A percentile compares a stretch with the other conserved stretches of the same genome.
Conservation (phyloP, 2,888 invertebrate species). For the Cerceris rybyensis region DNA sequence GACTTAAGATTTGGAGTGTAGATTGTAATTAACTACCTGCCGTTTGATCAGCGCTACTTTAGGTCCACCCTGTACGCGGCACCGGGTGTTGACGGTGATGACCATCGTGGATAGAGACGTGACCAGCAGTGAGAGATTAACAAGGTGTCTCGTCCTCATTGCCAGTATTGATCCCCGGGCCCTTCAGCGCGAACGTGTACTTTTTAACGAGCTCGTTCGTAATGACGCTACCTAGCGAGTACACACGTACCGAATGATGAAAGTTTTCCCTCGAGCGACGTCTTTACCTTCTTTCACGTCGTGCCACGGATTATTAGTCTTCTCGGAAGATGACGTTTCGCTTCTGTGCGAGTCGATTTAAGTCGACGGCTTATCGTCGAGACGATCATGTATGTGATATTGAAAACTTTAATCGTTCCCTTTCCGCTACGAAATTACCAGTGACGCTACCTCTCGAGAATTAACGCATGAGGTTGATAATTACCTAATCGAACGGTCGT, state of each 20-base stretch:
- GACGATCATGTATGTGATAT: too few species aligned
- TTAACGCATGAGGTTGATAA: too few species aligned
- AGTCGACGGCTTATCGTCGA: too few species aligned
- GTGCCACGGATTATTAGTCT: constrained; percentile 25
- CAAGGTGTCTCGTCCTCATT: constrained; percentile 56
- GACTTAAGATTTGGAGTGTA: too few species aligned
- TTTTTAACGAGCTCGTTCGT: constrained; percentile 61
- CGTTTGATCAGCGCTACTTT: too few species aligned
- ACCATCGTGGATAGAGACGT: constrained; percentile 56
- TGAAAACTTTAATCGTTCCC: too few species aligned
- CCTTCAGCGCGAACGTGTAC: constrained; percentile 46
- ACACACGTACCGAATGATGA: constrained; percentile 50
- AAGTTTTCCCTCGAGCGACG: constrained; percentile 19
- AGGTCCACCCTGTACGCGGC: not conserved
- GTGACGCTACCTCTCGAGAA: too few species aligned
- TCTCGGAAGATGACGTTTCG: not conserved
- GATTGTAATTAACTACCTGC: too few species aligned
- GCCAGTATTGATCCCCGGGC: constrained; percentile 51
- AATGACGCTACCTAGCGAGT: constrained; percentile 44
- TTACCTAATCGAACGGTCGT: too few species aligned
- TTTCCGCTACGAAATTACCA: too few species aligned
- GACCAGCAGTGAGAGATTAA: constrained; percentile 61
- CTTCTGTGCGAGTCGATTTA: too few species aligned
- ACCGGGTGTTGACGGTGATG: constrained; percentile 39
- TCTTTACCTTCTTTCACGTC: constrained; percentile 40